Evolutionary conservation across 2,113 vertebrate genomes (phyloP).

Genomic region (Toxostoma redivivum): DNA sequence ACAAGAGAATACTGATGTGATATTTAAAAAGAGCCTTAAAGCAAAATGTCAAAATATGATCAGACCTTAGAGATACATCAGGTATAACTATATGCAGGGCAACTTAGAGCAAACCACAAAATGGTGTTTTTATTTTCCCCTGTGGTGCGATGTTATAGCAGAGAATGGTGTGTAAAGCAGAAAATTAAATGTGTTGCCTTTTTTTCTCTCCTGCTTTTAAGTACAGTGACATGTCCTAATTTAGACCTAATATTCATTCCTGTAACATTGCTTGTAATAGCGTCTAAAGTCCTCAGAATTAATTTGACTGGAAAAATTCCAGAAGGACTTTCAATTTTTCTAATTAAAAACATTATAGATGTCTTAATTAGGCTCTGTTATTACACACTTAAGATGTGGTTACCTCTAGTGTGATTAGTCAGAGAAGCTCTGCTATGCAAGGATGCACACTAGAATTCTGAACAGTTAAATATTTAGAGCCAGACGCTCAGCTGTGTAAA

Average conservation of each 20-base stretch:
- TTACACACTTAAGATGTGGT: slow-evolving; percentile 72
- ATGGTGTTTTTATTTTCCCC: background rate
- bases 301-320: slow-evolving; percentile 81
- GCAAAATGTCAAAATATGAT: background rate
- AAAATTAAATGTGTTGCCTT: slow-evolving; percentile 28
- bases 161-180: background rate
- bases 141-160: background rate
- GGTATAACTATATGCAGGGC: background rate
- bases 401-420: slow-evolving; percentile 68
- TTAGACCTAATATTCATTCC: slow-evolving; percentile 74
- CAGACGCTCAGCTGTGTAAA: slow-evolving; percentile 38
- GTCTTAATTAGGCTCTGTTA: slow-evolving; percentile 77
- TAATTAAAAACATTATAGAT: slow-evolving; percentile 81
- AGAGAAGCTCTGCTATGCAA: slow-evolving; percentile 51
- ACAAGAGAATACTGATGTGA: background rate
- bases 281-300: slow-evolving; percentile 70
- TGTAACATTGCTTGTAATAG: slow-evolving; percentile 76
- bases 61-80: background rate
- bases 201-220: slow-evolving; percentile 11
- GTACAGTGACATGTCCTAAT: slow-evolving; percentile 69
- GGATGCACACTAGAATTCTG: slow-evolving; percentile 55
- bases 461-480: slow-evolving; percentile 60
- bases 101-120: background rate
- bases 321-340: slow-evolving; percentile 79
- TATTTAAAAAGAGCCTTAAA: background rate